A percentile compares a stretch with the other conserved stretches of the same genome.
phyloP scores from a whole-genome alignment of 2,113 vertebrate species.

The Vireo altiloquus region DNA sequence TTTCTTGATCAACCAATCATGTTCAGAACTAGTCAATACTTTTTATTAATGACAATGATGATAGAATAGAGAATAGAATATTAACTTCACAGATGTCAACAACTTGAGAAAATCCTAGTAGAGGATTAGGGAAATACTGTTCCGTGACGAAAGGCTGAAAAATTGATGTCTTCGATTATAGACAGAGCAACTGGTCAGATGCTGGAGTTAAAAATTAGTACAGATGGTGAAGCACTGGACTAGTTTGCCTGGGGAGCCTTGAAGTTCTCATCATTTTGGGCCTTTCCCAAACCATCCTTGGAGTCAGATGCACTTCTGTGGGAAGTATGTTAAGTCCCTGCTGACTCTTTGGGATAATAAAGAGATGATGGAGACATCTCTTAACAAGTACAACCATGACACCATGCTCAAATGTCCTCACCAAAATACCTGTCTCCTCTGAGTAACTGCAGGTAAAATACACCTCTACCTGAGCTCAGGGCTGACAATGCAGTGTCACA shows the following conservation, averaged over 20 bases:
- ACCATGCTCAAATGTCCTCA: neutral
- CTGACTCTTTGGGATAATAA: neutral
- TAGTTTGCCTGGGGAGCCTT: neutral
- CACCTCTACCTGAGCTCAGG: neutral
- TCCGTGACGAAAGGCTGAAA: neutral
- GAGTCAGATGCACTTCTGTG: neutral
- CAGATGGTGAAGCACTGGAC: neutral
- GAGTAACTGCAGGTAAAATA: neutral
- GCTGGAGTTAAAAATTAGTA: neutral
- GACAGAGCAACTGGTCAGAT: neutral
- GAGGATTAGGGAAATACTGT: neutral
- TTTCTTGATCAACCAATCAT: neutral
- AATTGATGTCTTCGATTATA: neutral
- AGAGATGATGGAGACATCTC: neutral
- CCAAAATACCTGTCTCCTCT: neutral
- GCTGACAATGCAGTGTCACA: neutral
- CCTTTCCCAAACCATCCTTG: neutral
- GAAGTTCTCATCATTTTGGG: neutral
- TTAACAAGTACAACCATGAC: neutral
- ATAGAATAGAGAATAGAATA: neutral
- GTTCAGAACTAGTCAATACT: neutral
- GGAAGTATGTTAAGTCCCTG: neutral
- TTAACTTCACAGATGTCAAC: neutral
- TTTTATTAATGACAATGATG: neutral
- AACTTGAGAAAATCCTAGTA: neutral